Base-by-base conservation (phyloP, 1,140 invertebrate genomes). In the Teleogryllus occipitalis region DNA sequence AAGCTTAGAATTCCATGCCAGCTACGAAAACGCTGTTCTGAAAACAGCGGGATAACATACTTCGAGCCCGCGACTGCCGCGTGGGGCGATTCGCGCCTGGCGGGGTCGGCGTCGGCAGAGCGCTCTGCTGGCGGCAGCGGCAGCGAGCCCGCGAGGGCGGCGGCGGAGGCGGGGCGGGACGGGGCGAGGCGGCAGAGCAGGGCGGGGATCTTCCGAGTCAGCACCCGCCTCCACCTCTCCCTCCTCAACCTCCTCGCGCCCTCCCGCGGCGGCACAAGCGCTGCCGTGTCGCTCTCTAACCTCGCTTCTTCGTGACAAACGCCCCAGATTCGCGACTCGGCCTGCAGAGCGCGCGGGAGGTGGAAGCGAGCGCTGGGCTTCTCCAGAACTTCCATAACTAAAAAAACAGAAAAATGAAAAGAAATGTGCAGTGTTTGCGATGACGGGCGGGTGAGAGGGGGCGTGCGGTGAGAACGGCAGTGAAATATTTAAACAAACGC, bases 371-470 rank as follows among this genome's bases (percentile, higher is more conserved):
- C 18, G 10, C 54, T 65, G 10, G 54, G 54, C 54, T 65, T 65
- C 54, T 65, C 54, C 54, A 65, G 54, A 65, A 65, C 54, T 65
- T 65, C 54, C 54, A 65, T 65, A 65, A 65, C 54, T 65, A 65
- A 65, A 65, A 65, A 65, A 65, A 65, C 54, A 65, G 18, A 65
- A 65, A 65, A 65, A 10, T 3, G 18, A 65, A 18, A 65, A 65
- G 54, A 65, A 65, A 18, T 65, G 7, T 14, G 54, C 54, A 1
- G 54, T 5, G 27, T 39, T 39, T 39, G 27, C 27, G 27, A 39
- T 39, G 27, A 39, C 1, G 27, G 27, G 27, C 1, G 27, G 27
- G 27, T n/a, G 27, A 39, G 27, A 5, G 27, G 27, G 27, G 1
- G 27, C 27, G 27, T 39, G 27, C 27, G 27, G 1, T 39, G 27